Base-by-base conservation (phyloP, 2,888 invertebrate species). In the Ophion slaviceki region DNA sequence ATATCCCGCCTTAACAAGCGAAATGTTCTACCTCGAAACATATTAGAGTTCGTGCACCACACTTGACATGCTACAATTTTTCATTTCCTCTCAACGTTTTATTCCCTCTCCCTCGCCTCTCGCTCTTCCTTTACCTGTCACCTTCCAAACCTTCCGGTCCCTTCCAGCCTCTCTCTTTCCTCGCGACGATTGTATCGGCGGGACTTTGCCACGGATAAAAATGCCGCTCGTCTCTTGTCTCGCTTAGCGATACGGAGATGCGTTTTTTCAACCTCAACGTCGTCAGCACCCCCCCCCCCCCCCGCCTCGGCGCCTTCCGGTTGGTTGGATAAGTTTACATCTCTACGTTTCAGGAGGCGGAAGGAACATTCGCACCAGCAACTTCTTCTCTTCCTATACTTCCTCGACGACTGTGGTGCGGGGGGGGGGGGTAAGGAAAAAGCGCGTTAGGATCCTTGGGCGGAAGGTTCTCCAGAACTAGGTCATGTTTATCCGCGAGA, bases 401-500 rank as follows among this genome's bases (percentile, higher is more conserved):
- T 53, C 17, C 17, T 14, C 53, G 0, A 53, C 6, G 40, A 24
- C 24, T 24, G 24, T 0, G 36, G 14, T 17, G 10, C 7, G 32
- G n/a, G 7, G 24, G 53, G 76, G 70, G 79, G 61, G 66, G 24
- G 1, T 24, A 53, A 76, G 14, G 17, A 32, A 47, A 6, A 57
- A 70, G 5, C 17, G 17, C 53, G 53, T 53, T 17, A 79, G 82
- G 62, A 80, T 75, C 47, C 53, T 68, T n/a, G 24, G 67, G 77
- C 40, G 36, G 62, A 67, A 86, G 76, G 80, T 61, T 72, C 47
- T 45, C 4, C 53, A 62, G 62, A 87, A 84, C 81, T 87, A 79
- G 87, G 82, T 87, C 86, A 82, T 86, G 80, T 87, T 86, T 86
- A 84, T 75, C 75, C 75, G 62, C 32, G 72, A 61, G 76, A 74